These are phyloP conservation scores for Phrynocephalus vlangalii DNA, from an alignment of 2,797 vertebrate genomes.

Conservation along the genomic window DNA sequence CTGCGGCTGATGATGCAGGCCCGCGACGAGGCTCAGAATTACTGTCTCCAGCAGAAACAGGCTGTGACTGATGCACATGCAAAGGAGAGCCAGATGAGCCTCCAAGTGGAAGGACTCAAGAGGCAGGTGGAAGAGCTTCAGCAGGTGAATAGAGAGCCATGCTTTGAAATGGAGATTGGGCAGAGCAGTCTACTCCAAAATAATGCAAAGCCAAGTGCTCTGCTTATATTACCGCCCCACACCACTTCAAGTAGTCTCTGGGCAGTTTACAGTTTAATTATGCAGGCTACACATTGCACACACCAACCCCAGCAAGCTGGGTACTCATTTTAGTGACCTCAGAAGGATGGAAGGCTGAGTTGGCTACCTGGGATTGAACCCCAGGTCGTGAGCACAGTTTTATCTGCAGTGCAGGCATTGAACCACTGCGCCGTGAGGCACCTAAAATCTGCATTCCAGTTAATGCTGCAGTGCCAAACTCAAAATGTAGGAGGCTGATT, in stretches of 20 bases:
- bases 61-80: conserved; percentile 84
- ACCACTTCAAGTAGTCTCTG: no score
- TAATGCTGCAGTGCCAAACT: neutral
- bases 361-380: no score
- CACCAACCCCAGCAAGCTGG: no score
- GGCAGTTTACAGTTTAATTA: no score
- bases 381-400: no score
- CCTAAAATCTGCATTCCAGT: neutral
- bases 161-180: neutral
- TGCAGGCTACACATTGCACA: no score
- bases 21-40: conserved; percentile 88
- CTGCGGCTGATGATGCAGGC: conserved; percentile 82
- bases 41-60: conserved; percentile 89
- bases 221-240: no score
- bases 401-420: no score
- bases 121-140: conserved; percentile 88
- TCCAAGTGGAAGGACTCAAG: conserved; percentile 83
- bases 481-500: neutral
- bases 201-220: no score
- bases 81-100: conserved; percentile 80
- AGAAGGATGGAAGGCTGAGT: no score
- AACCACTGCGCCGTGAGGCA: neutral
- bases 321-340: no score
- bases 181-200: rapidly evolving
- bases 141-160: conserved; percentile 81